Conservation (phyloP, 2,113 vertebrate genomes). For the Nestor notabilis region DNA sequence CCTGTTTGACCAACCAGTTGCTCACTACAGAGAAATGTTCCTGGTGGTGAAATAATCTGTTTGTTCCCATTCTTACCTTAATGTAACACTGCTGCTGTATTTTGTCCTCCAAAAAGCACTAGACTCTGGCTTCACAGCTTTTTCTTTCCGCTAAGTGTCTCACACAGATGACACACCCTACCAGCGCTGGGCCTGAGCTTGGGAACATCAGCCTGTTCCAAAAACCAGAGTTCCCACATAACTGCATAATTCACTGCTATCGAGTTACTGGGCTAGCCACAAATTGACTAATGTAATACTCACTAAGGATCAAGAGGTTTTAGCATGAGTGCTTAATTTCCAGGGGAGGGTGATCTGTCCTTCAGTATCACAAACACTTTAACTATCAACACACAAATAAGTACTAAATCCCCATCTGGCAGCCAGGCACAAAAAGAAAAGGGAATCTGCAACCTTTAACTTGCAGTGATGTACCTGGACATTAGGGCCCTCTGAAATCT, state of each 20-base stretch:
- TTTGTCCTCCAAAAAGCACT: constrained; percentile 15
- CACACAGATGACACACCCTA: constrained; percentile 60
- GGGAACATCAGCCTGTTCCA: constrained; percentile 73
- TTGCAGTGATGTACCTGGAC: not conserved
- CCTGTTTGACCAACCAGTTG: not conserved
- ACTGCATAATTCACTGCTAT: constrained; percentile 64
- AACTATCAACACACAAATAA: not conserved
- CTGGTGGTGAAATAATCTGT: not conserved
- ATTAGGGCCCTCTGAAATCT: not conserved
- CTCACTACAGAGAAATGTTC: not conserved
- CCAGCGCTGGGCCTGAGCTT: constrained; percentile 49
- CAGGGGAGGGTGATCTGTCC: constrained; percentile 9
- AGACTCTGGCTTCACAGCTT: not conserved
- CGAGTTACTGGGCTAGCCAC: constrained; percentile 63
- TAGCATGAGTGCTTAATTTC: constrained; percentile 16
- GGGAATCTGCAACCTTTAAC: not conserved
- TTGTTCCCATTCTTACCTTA: not conserved
- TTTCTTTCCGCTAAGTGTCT: constrained; percentile 15
- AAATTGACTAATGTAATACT: constrained; percentile 53
- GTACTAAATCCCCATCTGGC: not conserved
- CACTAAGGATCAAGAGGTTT: constrained; percentile 18
- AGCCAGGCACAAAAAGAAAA: not conserved
- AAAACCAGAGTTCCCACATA: constrained; percentile 74
- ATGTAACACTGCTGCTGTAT: not conserved
- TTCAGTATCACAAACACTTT: not conserved